Base-by-base conservation (phyloP, 2,888 invertebrate species). In the Phortica okadai region DNA sequence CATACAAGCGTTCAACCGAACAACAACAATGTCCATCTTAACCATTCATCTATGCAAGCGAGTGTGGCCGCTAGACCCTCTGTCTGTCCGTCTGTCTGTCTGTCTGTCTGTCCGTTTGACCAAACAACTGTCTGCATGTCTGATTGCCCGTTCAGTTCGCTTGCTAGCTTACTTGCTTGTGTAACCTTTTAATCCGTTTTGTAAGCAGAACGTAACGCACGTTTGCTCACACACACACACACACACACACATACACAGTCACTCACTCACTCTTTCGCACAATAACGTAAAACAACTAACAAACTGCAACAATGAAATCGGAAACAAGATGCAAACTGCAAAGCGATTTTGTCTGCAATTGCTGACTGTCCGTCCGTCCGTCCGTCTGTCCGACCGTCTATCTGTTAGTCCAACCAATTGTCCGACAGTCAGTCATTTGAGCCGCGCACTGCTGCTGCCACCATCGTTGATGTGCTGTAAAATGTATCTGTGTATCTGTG, bases 151-250 rank as follows among this genome's bases (percentile, higher is more conserved):
- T n/a, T 69, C 44, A 16, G 69, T 45, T 42, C 44, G 69, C 69
- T 44, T 69, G 21, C 45, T 45, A 45, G 69, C 75, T 41, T 50
- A 14, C 10, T 62, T 44, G 70, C 88, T 86, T 85, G 86, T 87
- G 85, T 85, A 89, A 89, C 86, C 89, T 89, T 89, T 89, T 89
- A 89, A 89, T 89, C 89, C 89, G 88, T 88, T 89, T 89, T 88
- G 87, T 88, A 89, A 89, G 87, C 90, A 88, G 84, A 85, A 86
- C 86, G 82, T 81, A 86, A 88, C 87, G 88, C 87, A 85, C 84
- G 84, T 83, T 85, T 78, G 78, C 56, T 64, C 11, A 33, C 56
- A 14, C 33, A 14, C 10, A 21, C 41, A 50, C 50, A 11, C 50
- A 11, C 8, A 11, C 45, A 8, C 45, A 21, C 41, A 50, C 50